Evolutionary conservation across 2,888 invertebrate genomes (phyloP).

Genomic region (Gari tellinella): DNA sequence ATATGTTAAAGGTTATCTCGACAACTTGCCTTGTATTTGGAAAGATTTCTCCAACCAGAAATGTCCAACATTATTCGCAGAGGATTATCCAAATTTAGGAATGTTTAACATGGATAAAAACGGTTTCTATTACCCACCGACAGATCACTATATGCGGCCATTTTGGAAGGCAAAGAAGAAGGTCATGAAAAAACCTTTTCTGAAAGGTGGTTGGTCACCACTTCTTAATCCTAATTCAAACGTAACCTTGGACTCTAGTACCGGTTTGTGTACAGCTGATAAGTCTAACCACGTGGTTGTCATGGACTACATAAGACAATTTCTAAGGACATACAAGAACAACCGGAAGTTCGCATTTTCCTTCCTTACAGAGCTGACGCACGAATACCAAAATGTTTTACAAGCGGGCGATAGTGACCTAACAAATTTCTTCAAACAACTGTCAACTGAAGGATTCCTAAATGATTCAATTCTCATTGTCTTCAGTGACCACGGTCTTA

Average conservation of each 20-base stretch:
- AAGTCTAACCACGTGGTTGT: conserved; percentile 86
- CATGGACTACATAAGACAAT: conserved; percentile 84
- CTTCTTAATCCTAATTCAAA: conserved; percentile 42
- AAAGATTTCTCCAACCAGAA: conserved; percentile 36
- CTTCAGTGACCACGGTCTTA: conserved; percentile 95
- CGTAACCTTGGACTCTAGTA: conserved; percentile 31
- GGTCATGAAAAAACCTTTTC: conserved; percentile 21
- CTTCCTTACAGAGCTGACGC: conserved; percentile 95
- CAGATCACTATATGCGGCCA: conserved; percentile 63
- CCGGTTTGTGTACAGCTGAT: conserved; percentile 88
- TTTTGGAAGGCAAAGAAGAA: conserved; percentile 42
- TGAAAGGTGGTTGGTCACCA: conserved; percentile 22
- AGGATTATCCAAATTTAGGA: conserved; percentile 51
- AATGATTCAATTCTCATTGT: conserved; percentile 93
- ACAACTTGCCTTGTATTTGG: conserved; percentile 57
- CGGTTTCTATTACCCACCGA: conserved; percentile 49
- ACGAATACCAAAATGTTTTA: conserved; percentile 92
- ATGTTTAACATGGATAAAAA: conserved; percentile 41
- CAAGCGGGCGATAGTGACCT: conserved; percentile 91
- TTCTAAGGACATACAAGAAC: conserved; percentile 87
- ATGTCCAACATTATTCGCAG: conserved; percentile 50
- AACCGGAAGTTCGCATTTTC: conserved; percentile 92
- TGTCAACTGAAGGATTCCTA: conserved; percentile 87
- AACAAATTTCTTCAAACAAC: conserved; percentile 85
- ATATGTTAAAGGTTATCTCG: conserved; percentile 19